Conservation (phyloP, 2,113 vertebrate genomes). For the Alouatta palliata region DNA sequence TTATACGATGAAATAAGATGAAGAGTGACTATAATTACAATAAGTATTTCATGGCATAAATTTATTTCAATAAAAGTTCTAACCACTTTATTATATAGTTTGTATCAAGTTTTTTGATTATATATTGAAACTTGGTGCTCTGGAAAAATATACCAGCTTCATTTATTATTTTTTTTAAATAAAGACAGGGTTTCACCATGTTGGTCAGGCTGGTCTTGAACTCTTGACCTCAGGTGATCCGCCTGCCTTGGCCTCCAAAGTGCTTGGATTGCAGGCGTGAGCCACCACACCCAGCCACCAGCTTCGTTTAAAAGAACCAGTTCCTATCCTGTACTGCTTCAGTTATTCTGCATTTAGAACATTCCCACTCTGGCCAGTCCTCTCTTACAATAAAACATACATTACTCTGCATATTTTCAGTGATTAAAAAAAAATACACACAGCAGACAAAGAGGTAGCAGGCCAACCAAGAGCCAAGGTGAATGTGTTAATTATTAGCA, state of each 20-base stretch:
- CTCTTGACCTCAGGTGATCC: too few relatives aligned
- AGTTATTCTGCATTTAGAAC: neutral
- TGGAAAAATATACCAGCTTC: neutral
- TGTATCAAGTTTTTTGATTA: neutral
- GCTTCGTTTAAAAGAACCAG: neutral
- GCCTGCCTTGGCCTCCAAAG: too few relatives aligned
- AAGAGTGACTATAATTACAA: neutral
- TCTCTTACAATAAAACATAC: neutral
- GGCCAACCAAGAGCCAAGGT: neutral
- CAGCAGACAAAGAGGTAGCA: neutral
- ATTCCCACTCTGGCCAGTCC: neutral
- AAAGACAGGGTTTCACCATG: too few relatives aligned
- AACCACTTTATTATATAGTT: neutral
- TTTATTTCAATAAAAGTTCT: neutral
- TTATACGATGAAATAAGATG: neutral
- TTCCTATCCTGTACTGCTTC: neutral
- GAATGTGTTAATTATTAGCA: slow-evolving; percentile 8
- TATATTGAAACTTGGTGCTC: neutral
- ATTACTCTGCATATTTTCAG: too few relatives aligned
- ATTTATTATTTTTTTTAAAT: neutral
- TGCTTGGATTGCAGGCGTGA: too few relatives aligned
- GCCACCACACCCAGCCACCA: neutral
- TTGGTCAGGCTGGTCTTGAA: too few relatives aligned
- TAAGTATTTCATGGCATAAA: neutral
- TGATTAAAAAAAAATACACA: neutral